A percentile compares a stretch with the other conserved stretches of the same genome.
phyloP scores from a whole-genome alignment of 1,140 invertebrate species.

The Halesus radiatus region DNA sequence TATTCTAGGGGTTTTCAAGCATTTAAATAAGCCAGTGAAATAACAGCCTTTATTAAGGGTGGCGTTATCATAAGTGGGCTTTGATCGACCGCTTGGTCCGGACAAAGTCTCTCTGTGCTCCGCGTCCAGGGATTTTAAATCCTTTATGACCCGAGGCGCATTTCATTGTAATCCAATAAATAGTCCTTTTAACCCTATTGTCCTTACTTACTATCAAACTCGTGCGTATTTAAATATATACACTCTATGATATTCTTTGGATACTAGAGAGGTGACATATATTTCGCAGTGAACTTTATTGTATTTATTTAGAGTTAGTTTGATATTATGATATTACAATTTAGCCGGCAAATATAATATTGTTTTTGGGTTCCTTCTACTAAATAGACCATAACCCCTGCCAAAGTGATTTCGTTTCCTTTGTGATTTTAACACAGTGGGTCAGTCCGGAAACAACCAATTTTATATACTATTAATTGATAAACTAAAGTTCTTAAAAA shows the following conservation, averaged over 20 bases:
- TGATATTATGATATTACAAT: neutral
- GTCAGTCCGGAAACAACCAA: neutral
- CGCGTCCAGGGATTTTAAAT: neutral
- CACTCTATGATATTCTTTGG: neutral
- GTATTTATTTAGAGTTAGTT: neutral
- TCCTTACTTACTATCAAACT: neutral
- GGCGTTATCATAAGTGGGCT: conserved; percentile 5
- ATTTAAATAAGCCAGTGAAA: conserved; percentile 11
- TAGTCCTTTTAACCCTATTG: conserved; percentile 2
- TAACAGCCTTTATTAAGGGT: conserved; percentile 17
- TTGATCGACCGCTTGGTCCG: conserved; percentile 4
- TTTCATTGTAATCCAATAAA: neutral
- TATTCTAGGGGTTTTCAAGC: too few relatives aligned
- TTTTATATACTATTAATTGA: too few relatives aligned
- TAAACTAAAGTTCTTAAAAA: too few relatives aligned
- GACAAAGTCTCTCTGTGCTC: neutral
- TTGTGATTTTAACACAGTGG: too few relatives aligned
- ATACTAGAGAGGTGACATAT: neutral
- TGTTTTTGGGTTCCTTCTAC: too few relatives aligned
- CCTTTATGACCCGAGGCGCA: conserved; percentile 10
- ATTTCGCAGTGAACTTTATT: neutral
- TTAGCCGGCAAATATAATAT: neutral
- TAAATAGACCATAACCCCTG: too few relatives aligned
- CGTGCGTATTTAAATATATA: neutral
- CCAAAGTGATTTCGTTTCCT: too few relatives aligned